These are phyloP conservation scores for Lycodopsis pacificus DNA, from an alignment of 2,797 vertebrate genomes.

Conservation along the genomic window DNA sequence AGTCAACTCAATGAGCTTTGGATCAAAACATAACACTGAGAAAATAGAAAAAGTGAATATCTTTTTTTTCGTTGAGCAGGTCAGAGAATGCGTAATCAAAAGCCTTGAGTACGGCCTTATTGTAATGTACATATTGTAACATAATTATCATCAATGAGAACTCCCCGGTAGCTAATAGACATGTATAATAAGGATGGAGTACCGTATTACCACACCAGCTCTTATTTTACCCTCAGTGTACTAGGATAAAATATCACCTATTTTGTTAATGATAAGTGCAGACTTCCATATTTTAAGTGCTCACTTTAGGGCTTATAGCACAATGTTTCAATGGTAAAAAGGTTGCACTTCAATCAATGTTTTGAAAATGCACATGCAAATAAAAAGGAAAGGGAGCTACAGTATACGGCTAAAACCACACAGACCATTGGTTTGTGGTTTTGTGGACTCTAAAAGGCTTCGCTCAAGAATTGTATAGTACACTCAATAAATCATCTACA, in stretches of 20 bases:
- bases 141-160: slow-evolving; percentile 27
- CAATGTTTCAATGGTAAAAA: background rate
- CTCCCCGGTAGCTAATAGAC: background rate
- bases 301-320: background rate
- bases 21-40: background rate
- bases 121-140: background rate
- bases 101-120: background rate
- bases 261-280: background rate
- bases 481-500: background rate
- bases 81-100: background rate
- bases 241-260: background rate
- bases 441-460: background rate
- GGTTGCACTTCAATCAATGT: background rate
- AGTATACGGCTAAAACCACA: background rate
- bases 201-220: background rate
- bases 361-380: background rate
- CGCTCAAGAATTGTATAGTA: background rate
- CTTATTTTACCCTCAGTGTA: background rate
- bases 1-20: background rate
- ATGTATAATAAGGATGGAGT: background rate
- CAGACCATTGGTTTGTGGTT: background rate
- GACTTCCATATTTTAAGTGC: background rate
- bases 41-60: background rate
- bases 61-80: background rate
- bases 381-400: background rate